Conservation (phyloP, 2,888 invertebrate species). For the Zaprionus bogoriensis region DNA sequence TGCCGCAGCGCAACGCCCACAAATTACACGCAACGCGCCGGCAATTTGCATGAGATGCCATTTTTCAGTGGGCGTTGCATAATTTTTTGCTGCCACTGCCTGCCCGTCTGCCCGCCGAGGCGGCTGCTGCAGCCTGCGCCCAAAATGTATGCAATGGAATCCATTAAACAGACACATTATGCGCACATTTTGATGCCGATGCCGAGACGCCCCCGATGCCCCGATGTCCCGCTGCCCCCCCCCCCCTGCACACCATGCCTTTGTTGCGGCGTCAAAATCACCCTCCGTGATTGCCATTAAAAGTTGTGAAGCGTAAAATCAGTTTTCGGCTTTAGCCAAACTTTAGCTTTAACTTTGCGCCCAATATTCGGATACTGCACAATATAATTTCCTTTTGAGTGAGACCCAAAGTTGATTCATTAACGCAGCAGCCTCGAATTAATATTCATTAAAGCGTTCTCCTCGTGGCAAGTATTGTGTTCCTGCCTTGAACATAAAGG, state of each 20-base stretch:
- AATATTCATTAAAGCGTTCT: not conserved
- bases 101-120: constrained; percentile 6
- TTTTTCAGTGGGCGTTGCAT: constrained; percentile 64
- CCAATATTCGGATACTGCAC: not conserved
- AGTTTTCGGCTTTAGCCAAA: constrained; percentile 40
- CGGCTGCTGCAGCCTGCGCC: constrained; percentile 19
- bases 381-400: not conserved
- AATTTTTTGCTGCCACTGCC: constrained; percentile 39
- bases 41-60: constrained; percentile 64
- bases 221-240: not conserved
- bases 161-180: constrained; percentile 62
- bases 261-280: constrained; percentile 10
- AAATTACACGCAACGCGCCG: constrained; percentile 33
- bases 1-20: constrained; percentile 49
- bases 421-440: not conserved
- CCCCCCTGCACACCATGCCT: not conserved
- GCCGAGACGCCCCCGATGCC: not conserved
- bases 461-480: too few species aligned
- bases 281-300: constrained; percentile 52
- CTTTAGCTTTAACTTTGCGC: constrained; percentile 20
- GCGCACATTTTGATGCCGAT: constrained; percentile 59
- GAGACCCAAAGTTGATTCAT: not conserved
- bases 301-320: constrained; percentile 67
- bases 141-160: constrained; percentile 57
- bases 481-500: too few species aligned